phyloP scores from a whole-genome alignment of 92 coral and sea anemone species.

The Galaxea fascicularis region DNA sequence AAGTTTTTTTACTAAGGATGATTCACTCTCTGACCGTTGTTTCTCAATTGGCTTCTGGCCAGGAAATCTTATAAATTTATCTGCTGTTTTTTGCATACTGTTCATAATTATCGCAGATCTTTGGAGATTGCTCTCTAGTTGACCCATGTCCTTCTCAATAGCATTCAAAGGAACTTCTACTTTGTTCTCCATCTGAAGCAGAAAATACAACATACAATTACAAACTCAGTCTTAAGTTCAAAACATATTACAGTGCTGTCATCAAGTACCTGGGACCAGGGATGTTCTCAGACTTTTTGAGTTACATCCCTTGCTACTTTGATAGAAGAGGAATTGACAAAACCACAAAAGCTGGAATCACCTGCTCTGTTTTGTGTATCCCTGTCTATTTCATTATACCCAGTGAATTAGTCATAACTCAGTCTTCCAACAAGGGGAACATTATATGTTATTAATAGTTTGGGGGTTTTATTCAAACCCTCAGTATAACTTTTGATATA shows the following conservation, averaged over 20 bases:
- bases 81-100: conserved; percentile 70
- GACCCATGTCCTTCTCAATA: conserved; percentile 87
- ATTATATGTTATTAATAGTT: no score
- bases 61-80: conserved; percentile 45
- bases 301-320: no score
- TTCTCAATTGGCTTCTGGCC: conserved; percentile 10
- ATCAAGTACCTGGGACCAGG: no score
- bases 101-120: conserved; percentile 90
- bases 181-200: conserved; percentile 65
- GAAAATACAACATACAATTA: not conserved
- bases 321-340: no score
- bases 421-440: no score
- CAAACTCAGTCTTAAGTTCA: not conserved
- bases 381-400: no score
- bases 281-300: no score
- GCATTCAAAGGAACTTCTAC: conserved; percentile 80
- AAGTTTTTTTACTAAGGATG: conserved; percentile 5
- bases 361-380: no score
- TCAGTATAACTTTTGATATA: no score
- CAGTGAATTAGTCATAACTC: no score
- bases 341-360: no score
- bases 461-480: no score
- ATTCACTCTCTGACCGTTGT: not conserved
- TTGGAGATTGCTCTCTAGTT: conserved; percentile 77
- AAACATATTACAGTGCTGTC: not conserved